These are phyloP conservation scores for Emydocephalus ijimae DNA, from an alignment of 2,113 vertebrate species.

Conservation along the genomic window DNA sequence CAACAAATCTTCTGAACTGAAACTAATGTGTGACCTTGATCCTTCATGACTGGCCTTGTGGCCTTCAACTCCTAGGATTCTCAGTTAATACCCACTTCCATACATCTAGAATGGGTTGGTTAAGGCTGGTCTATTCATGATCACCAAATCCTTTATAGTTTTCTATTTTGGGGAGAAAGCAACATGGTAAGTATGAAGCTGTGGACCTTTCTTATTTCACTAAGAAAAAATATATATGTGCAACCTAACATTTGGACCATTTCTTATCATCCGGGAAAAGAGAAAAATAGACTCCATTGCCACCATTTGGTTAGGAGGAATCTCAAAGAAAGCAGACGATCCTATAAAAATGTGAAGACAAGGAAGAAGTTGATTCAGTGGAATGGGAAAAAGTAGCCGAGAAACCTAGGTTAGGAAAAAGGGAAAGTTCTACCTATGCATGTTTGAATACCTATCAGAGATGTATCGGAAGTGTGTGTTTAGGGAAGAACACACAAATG, in stretches of 20 bases:
- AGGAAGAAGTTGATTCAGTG: neutral
- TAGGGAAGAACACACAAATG: neutral
- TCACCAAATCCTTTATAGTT: neutral
- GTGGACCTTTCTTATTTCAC: neutral
- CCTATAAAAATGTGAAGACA: neutral
- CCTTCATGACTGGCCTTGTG: neutral
- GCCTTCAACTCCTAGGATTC: neutral
- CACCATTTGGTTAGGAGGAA: neutral
- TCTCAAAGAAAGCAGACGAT: neutral
- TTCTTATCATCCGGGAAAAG: neutral
- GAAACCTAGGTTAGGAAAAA: neutral
- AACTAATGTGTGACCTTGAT: neutral
- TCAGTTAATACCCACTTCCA: neutral
- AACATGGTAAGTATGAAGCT: neutral
- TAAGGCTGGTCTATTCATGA: neutral
- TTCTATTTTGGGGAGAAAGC: neutral
- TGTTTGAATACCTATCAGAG: neutral
- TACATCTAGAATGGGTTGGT: neutral
- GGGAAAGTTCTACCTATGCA: neutral
- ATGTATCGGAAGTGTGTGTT: neutral
- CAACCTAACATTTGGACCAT: neutral
- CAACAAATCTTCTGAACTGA: neutral
- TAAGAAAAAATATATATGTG: neutral
- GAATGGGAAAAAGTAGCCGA: neutral
- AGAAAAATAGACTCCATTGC: neutral